Conservation (phyloP, 2,797 vertebrate genomes). For the Lemur catta region DNA sequence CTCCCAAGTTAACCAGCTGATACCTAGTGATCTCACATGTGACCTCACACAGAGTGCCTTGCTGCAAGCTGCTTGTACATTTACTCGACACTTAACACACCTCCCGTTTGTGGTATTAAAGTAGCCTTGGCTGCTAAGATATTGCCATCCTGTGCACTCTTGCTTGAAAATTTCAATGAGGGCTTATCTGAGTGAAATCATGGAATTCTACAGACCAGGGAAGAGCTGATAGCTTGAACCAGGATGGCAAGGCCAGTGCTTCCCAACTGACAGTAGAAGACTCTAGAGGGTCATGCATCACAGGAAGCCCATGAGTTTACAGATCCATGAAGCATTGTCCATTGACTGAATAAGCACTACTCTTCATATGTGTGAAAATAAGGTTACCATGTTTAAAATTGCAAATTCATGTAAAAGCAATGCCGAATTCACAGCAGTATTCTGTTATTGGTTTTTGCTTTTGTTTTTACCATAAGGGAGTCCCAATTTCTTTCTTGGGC, state of each 20-base stretch:
- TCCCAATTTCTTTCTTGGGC: constrained; percentile 18
- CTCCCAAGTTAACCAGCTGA: neutral
- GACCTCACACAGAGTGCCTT: neutral
- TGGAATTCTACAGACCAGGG: neutral
- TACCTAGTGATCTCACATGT: neutral
- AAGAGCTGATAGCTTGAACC: neutral
- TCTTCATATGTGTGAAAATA: neutral
- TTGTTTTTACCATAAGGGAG: neutral
- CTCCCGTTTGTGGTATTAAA: neutral
- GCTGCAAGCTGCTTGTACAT: neutral
- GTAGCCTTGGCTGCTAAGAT: neutral
- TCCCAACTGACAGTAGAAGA: neutral
- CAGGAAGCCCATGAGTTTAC: neutral
- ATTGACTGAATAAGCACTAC: neutral
- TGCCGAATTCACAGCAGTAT: neutral
- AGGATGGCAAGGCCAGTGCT: neutral
- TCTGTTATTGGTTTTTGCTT: neutral
- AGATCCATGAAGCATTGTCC: neutral
- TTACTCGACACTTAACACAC: neutral
- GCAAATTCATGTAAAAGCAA: neutral
- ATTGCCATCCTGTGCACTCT: neutral
- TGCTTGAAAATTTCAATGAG: neutral
- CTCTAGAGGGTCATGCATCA: neutral
- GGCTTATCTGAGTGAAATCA: neutral
- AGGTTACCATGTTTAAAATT: constrained; percentile 3